phyloP scores from a whole-genome alignment of 2,797 vertebrate species.

The Glossophaga mutica region DNA sequence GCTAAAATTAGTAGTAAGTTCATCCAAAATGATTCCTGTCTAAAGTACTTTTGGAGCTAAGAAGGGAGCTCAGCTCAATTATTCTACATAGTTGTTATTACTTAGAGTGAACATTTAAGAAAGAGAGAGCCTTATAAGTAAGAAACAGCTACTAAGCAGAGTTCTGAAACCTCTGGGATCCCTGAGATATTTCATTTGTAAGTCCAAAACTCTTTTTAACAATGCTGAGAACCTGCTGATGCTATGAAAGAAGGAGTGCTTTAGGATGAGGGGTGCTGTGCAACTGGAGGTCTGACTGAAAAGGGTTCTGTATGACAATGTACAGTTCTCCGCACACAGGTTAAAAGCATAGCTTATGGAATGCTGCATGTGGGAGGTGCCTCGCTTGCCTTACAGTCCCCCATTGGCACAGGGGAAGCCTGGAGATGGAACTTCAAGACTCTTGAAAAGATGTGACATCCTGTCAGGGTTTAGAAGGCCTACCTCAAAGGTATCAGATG shows the following conservation, averaged over 20 bases:
- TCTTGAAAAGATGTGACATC: not conserved
- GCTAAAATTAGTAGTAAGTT: slow-evolving; percentile 9
- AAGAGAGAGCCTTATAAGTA: not conserved
- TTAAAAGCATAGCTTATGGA: not conserved
- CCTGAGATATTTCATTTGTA: not conserved
- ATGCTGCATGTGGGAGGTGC: not conserved
- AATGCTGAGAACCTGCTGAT: not conserved
- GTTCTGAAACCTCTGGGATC: not conserved
- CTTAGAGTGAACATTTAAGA: not conserved
- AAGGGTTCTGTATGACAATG: not conserved
- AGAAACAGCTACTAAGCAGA: not conserved
- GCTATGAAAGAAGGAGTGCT: not conserved
- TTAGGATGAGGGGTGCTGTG: not conserved
- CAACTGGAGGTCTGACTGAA: not conserved
- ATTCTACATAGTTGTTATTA: not conserved
- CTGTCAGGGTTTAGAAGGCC: not conserved
- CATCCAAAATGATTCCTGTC: not conserved
- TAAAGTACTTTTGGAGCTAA: not conserved
- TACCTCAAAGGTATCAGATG: not conserved
- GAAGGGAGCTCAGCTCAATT: not conserved
- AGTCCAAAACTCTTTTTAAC: not conserved
- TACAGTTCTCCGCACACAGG: not conserved
- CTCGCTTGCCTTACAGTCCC: not conserved
- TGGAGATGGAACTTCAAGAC: not conserved
- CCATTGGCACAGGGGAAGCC: not conserved